Base-by-base conservation (phyloP, 2,113 vertebrate genomes). In the Plestiodon gilberti region DNA sequence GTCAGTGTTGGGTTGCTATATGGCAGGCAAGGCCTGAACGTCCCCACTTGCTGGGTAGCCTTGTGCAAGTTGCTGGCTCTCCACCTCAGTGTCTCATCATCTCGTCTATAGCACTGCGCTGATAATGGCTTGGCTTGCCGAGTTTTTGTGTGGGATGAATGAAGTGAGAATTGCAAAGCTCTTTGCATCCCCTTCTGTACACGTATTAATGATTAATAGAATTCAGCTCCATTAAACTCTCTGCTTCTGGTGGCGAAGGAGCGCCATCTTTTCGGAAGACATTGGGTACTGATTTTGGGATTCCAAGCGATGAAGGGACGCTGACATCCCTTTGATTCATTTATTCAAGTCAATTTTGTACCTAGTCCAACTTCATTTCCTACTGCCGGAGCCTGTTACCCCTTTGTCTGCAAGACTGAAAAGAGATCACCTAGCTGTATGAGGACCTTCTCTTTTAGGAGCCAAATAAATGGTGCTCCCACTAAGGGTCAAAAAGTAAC, bases 221-320 rank as follows among this genome's bases (percentile, higher is more conserved):
- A 11, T 78, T 79, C 33, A 0, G 28, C 62, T 79, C 4, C 35
- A 73, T 76, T 15, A 22, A 0, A 0, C 33, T 57, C 1, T 0
- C 30, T n/a, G 0, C n/a, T 35, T 69, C 57, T 38, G 1, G 5
- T 81, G 69, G 35, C 0, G 4, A 23, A 11, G 7, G 57, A n/a
- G 22, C 13, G 2, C 28, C 25, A 55, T 22, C n/a, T 64, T 57
- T 69, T 59, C 48, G 81, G 61, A 67, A 69, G 59, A 3, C 57
- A 57, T 67, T 38, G 17, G 11, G 8, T 48, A 55, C 43, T 59
- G 70, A 48, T 78, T 67, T n/a, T n/a, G 55, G 33, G 61, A 38
- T 48, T 7, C 20, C 25, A 6, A 5, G 23, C 25, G 84, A 23
- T 75, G 70, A 28, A 73, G 59, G 59, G 59, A 35, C 35, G 33